These are phyloP conservation scores for Periparus ater DNA, from an alignment of 2,797 vertebrate species.

Conservation along the genomic window DNA sequence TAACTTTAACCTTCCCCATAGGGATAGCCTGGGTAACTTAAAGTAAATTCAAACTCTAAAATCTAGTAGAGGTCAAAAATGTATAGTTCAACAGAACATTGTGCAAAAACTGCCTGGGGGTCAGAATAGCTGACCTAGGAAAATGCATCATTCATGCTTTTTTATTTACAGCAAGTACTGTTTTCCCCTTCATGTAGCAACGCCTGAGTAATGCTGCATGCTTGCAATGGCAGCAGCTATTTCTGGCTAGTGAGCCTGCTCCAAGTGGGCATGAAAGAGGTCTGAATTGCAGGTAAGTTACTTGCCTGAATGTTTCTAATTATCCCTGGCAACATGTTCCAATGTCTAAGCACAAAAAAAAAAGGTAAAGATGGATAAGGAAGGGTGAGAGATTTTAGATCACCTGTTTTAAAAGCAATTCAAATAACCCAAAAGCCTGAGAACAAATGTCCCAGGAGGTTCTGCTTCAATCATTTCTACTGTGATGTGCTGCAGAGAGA, in stretches of 20 bases:
- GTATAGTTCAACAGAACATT: background rate
- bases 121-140: background rate
- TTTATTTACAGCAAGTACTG: background rate
- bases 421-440: background rate
- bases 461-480: background rate
- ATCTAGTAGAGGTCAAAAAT: background rate
- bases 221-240: background rate
- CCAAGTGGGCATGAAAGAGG: background rate
- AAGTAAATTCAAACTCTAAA: background rate
- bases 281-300: background rate
- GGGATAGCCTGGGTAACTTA: background rate
- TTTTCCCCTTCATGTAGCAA: background rate
- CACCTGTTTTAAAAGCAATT: background rate
- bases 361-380: background rate
- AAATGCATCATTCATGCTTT: background rate
- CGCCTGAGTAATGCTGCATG: background rate
- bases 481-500: background rate
- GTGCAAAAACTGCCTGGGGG: background rate
- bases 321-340: background rate
- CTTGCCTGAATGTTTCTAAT: background rate
- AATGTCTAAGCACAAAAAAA: background rate
- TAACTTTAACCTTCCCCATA: background rate
- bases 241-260: background rate
- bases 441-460: background rate
- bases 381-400: background rate